Evolutionary conservation across 2,797 vertebrate genomes (phyloP), one percentile per base, ranked within the genome.

Genomic region (Hydrolagus colliei): DNA sequence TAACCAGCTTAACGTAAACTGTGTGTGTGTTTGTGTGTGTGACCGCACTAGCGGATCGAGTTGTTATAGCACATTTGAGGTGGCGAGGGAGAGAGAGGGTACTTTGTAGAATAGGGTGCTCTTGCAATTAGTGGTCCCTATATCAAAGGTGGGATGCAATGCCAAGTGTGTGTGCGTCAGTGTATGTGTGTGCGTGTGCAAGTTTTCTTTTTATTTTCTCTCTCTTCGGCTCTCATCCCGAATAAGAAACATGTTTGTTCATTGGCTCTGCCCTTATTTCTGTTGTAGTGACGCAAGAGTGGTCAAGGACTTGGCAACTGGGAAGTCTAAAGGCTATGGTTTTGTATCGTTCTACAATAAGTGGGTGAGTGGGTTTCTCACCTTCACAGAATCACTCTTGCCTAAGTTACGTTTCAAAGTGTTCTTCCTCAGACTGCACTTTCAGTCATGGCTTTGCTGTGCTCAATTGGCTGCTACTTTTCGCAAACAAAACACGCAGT

Each of bases 301-400:
- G 89, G 98, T 99, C 86, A 99, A 99, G 93, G 98, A 99, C 90
- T 96, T 99, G 96, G 96, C 97, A 16, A 99, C 97, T 32, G 97
- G 98, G 86, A 99, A 99, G 91, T 99, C 98, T 86, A 99, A 97
- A 92, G 98, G 97, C 90, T 99, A 99, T 76, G 98, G 98, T 89
- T 99, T 99, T 87, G 97, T 99, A 86, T 99, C 98, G 89, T 99
- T 99, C 94, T 98, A 98, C 93, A 98, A 98, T 91, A 98, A 99
- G 93, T 98, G 97, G 97, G 97, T 98, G 89, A 92, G 94, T 89
- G 32, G 61, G n/a, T 18, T 52, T 52, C 41, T 52, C 6, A 52
- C 6, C 2, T 52, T 52, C 41, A 52, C 6, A 52, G 41, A 52
- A 52, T 52, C 41, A 52, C 41, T 52, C 41, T 52, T 52, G 41